These are phyloP conservation scores for Oncopeltus fasciatus DNA, from an alignment of 1,140 invertebrate species.

Conservation along the genomic window DNA sequence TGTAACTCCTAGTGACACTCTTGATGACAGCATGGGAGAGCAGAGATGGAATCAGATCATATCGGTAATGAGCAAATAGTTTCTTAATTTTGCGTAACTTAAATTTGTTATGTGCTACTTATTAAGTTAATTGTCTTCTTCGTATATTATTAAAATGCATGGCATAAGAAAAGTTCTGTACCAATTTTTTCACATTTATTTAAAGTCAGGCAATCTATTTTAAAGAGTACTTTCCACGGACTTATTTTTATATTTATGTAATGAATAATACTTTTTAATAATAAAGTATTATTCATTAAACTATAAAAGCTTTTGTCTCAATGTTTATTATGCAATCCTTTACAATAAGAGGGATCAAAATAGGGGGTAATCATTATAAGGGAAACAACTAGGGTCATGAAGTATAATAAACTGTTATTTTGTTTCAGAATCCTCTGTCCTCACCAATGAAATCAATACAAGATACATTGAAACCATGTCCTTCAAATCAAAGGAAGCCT, in stretches of 20 bases:
- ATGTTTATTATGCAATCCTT: neutral
- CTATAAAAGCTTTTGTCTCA: neutral
- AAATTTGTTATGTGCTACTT: neutral
- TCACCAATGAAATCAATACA: neutral
- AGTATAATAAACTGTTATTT: neutral
- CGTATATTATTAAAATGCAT: neutral
- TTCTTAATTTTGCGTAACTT: neutral
- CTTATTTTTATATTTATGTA: too few species aligned
- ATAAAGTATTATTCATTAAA: too few species aligned
- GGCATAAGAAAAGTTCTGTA: neutral
- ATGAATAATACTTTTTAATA: too few species aligned
- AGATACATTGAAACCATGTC: neutral
- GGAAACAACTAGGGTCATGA: neutral
- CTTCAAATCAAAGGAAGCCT: neutral
- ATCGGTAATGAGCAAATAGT: neutral
- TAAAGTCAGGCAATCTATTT: too few species aligned
- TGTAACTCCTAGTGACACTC: constrained; percentile 2
- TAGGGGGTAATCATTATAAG: neutral
- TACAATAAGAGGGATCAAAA: neutral
- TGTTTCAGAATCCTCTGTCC: neutral
- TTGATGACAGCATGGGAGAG: neutral
- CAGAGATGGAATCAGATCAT: neutral
- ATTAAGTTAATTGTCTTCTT: neutral
- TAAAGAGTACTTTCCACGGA: too few species aligned
- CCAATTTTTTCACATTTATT: too few species aligned